Conservation (phyloP, 2,113 vertebrate species). For the Caloenas nicobarica region DNA sequence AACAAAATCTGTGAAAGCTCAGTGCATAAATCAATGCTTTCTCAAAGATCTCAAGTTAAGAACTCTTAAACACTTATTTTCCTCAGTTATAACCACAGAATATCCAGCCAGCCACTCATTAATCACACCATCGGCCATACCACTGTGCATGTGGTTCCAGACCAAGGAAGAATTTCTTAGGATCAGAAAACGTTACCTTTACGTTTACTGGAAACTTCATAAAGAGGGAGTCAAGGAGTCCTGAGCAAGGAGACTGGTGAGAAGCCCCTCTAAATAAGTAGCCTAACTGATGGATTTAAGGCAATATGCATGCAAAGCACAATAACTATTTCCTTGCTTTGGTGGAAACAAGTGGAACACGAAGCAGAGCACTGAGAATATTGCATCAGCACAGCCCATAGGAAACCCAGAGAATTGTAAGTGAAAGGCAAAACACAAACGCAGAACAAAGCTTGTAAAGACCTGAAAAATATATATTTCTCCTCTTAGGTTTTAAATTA, state of each 20-base stretch:
- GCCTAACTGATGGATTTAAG: background rate
- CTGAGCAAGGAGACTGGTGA: background rate
- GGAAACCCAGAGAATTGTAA: background rate
- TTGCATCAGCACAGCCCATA: background rate
- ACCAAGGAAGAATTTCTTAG: background rate
- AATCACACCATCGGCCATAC: background rate
- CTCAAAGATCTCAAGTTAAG: background rate
- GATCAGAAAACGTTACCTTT: background rate
- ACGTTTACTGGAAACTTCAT: background rate
- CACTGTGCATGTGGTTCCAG: background rate
- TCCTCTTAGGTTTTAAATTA: constrained; percentile 40
- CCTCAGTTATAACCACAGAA: background rate
- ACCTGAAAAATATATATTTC: constrained; percentile 13
- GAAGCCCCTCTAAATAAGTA: background rate
- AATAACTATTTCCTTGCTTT: background rate
- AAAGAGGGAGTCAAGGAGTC: background rate
- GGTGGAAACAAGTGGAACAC: background rate
- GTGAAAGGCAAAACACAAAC: background rate
- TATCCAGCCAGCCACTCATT: background rate
- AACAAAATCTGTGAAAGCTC: background rate
- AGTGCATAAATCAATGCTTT: background rate
- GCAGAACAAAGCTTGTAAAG: background rate
- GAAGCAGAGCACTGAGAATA: background rate
- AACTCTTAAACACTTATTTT: background rate
- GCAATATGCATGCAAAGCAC: background rate